Conservation (phyloP, 1,140 invertebrate genomes). For the Agrypnia vestita region DNA sequence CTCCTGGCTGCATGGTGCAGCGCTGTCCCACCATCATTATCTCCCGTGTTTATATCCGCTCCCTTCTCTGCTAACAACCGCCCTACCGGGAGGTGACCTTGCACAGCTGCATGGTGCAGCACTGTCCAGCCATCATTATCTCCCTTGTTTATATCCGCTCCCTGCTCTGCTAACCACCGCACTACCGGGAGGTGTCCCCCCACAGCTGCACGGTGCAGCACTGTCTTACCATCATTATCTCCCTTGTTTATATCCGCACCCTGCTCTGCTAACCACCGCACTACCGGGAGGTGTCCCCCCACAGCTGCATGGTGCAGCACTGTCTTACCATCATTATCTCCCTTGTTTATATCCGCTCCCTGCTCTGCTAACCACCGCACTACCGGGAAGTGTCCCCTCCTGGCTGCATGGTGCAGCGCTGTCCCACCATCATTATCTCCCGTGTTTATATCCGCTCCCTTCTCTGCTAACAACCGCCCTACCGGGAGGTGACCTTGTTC, state of each 20-base stretch:
- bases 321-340: not conserved
- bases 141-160: not conserved
- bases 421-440: too few relatives aligned
- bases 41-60: too few relatives aligned
- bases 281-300: not conserved
- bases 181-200: not conserved
- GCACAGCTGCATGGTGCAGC: too few relatives aligned
- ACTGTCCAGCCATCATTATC: not conserved
- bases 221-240: not conserved
- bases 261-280: not conserved
- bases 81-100: too few relatives aligned
- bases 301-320: not conserved
- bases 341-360: not conserved
- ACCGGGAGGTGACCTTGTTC: too few relatives aligned
- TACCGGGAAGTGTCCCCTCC: not conserved
- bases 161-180: not conserved
- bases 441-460: too few relatives aligned
- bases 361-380: not conserved
- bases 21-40: too few relatives aligned
- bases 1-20: too few relatives aligned
- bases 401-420: not conserved
- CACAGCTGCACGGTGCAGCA: not conserved
- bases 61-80: too few relatives aligned
- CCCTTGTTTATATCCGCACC: not conserved
- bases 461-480: too few relatives aligned